phyloP scores from a whole-genome alignment of 2,113 vertebrate species.

The Thermophis baileyi region DNA sequence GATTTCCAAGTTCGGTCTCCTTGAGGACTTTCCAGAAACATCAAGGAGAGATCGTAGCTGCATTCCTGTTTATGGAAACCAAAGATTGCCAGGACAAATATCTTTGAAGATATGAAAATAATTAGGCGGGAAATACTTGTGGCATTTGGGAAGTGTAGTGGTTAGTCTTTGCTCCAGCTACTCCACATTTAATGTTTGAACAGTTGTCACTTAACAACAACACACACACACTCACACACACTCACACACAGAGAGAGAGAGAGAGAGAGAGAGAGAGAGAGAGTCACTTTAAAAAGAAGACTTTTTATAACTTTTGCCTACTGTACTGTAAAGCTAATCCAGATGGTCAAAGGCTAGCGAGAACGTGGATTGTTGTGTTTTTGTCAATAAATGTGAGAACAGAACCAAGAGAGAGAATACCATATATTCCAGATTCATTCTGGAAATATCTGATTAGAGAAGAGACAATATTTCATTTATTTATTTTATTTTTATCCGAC shows the following conservation, averaged over 20 bases:
- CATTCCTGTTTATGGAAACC: conserved; percentile 18
- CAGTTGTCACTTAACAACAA: neutral
- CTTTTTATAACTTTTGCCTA: neutral
- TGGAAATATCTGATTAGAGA: neutral
- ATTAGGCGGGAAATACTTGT: neutral
- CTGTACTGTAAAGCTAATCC: neutral
- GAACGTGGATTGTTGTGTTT: neutral
- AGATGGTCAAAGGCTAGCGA: too few species aligned
- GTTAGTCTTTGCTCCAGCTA: neutral
- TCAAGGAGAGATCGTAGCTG: neutral
- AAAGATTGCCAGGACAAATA: conserved; percentile 18
- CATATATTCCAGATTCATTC: neutral
- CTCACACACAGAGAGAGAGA: too few species aligned
- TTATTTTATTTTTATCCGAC: neutral
- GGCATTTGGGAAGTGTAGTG: neutral
- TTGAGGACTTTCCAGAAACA: conserved; percentile 11
- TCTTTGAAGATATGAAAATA: conserved; percentile 5
- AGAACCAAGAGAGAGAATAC: neutral
- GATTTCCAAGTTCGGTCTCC: neutral
- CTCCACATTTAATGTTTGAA: neutral
- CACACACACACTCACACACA: neutral
- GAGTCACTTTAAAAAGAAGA: neutral
- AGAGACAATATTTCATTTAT: neutral
- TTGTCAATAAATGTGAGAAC: neutral
- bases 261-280: too few species aligned